Percentiles rank a stretch among this genome's conserved stretches.
Evolutionary conservation across 1,140 invertebrate genomes (phyloP).

Genomic region (Drosophila guanche): DNA sequence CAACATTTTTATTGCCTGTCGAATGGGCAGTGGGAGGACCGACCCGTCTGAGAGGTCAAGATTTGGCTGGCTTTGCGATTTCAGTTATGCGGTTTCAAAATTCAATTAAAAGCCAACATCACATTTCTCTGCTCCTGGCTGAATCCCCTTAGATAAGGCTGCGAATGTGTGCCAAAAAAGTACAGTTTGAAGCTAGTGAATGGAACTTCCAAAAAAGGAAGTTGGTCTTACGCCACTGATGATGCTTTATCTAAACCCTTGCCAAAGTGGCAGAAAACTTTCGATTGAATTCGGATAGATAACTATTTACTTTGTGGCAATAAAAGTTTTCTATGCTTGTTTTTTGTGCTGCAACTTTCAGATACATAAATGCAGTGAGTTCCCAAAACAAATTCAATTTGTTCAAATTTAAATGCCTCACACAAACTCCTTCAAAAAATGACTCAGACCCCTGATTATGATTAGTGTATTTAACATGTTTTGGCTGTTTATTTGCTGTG

Average conservation of each 20-base stretch:
- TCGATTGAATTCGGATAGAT: background rate
- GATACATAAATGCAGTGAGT: too few species aligned
- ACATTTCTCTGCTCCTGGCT: slow-evolving; percentile 52
- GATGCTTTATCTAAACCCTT: slow-evolving; percentile 9
- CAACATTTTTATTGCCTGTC: slow-evolving; percentile 79
- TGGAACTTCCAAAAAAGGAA: slow-evolving; percentile 20
- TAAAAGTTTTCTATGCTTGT: slow-evolving; percentile 3
- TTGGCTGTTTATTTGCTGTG: slow-evolving; percentile 12
- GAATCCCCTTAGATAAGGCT: slow-evolving; percentile 34
- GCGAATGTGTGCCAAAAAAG: slow-evolving; percentile 27
- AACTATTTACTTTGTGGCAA: slow-evolving; percentile 3
- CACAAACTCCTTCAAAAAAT: slow-evolving; percentile 2
- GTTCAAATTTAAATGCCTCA: too few species aligned
- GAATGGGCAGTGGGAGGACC: slow-evolving; percentile 41
- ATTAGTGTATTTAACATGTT: slow-evolving; percentile 21
- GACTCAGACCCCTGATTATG: background rate
- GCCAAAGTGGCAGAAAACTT: background rate
- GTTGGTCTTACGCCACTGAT: slow-evolving; percentile 1
- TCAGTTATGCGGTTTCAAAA: slow-evolving; percentile 79
- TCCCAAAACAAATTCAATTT: too few species aligned
- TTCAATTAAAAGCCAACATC: slow-evolving; percentile 80
- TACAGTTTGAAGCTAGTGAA: slow-evolving; percentile 7
- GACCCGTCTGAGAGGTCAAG: slow-evolving; percentile 49
- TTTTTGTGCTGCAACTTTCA: background rate
- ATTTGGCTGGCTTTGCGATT: slow-evolving; percentile 75